phyloP scores from a whole-genome alignment of 2,113 vertebrate genomes.

The Thalassoma bifasciatum region DNA sequence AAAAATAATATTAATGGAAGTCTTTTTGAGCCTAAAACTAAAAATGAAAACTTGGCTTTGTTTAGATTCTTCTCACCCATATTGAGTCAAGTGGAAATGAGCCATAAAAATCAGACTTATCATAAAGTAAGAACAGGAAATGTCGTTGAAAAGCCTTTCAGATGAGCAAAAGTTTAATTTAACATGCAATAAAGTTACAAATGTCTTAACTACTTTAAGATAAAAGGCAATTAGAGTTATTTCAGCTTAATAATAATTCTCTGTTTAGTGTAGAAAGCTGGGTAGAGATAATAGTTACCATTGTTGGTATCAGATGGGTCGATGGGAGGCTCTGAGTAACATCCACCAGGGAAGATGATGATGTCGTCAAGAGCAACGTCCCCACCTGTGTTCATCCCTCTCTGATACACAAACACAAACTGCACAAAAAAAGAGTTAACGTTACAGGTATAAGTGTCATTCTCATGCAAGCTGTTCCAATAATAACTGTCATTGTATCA shows the following conservation, averaged over 20 bases:
- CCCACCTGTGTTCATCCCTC: conserved; percentile 59
- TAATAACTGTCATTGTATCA: neutral
- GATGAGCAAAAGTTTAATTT: neutral
- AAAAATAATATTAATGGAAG: neutral
- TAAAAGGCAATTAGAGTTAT: too few species aligned
- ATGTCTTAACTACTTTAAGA: too few species aligned
- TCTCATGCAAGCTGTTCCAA: neutral
- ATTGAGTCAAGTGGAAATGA: too few species aligned
- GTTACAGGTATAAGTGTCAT: neutral
- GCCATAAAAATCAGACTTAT: neutral
- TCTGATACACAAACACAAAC: conserved; percentile 80
- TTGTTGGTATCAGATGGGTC: conserved; percentile 33
- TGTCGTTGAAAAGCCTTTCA: neutral
- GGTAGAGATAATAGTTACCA: conserved; percentile 39
- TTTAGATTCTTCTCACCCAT: too few species aligned
- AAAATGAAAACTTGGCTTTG: too few species aligned
- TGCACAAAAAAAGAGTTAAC: conserved; percentile 33
- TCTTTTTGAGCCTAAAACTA: too few species aligned
- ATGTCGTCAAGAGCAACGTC: conserved; percentile 80
- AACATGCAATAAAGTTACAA: too few species aligned
- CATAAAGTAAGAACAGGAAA: neutral
- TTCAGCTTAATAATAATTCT: too few species aligned
- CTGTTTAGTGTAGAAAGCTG: neutral
- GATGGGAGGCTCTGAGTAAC: conserved; percentile 53
- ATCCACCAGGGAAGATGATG: conserved; percentile 50